Evolutionary conservation across 2,797 vertebrate species (phyloP).

Genomic region (Neosilurus mollespiculum): DNA sequence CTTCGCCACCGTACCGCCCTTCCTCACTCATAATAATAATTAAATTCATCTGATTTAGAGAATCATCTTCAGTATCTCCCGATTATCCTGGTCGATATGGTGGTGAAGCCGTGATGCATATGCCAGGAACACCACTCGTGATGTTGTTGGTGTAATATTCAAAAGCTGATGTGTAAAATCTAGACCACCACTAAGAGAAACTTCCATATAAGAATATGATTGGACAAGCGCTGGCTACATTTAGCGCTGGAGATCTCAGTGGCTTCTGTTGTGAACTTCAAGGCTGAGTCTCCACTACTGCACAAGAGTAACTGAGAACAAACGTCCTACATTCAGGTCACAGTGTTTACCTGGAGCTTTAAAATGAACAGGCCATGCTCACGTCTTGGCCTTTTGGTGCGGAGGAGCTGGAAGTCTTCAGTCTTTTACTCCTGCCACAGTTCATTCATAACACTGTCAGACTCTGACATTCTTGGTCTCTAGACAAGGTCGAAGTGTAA

Average conservation of each 20-base stretch:
- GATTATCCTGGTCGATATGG: not conserved
- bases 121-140: not conserved
- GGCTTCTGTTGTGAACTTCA: not conserved
- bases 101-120: not conserved
- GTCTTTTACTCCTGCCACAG: not conserved
- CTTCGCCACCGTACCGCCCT: too few relatives aligned
- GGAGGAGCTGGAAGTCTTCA: constrained; percentile 10
- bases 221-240: not conserved
- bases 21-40: not conserved
- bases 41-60: not conserved
- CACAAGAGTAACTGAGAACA: not conserved
- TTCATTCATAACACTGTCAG: constrained; percentile 23
- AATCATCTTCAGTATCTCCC: not conserved
- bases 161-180: not conserved
- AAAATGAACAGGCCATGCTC: not conserved
- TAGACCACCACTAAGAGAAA: not conserved
- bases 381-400: not conserved
- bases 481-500: constrained; percentile 19
- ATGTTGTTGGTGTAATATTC: not conserved
- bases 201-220: not conserved
- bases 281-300: not conserved
- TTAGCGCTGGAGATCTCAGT: not conserved
- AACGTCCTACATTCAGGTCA: not conserved
- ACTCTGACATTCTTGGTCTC: constrained; percentile 26
- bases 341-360: not conserved